Conservation (phyloP, 92 coral and sea anemone genomes). For the Montipora capitata region DNA sequence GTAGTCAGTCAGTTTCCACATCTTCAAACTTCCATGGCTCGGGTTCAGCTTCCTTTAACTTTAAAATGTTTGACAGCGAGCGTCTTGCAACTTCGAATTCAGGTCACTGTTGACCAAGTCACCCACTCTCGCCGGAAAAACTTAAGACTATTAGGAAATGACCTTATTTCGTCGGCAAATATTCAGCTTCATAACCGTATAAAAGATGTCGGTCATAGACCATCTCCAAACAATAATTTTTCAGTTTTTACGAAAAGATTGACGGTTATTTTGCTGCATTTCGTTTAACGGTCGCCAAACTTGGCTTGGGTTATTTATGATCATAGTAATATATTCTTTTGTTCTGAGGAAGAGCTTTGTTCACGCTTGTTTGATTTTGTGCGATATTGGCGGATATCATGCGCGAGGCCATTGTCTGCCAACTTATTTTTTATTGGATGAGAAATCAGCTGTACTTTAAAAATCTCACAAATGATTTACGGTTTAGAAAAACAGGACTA, state of each 20-base stretch:
- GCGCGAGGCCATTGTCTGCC: conserved; percentile 39
- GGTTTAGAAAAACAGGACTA: neutral
- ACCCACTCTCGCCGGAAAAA: conserved; percentile 55
- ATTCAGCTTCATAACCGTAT: conserved; percentile 6
- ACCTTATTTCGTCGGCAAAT: conserved; percentile 23
- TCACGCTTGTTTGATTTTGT: conserved; percentile 36
- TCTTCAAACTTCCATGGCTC: neutral
- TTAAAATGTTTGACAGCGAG: neutral
- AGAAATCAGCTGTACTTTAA: conserved; percentile 33
- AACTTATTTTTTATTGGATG: neutral
- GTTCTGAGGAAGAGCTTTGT: conserved; percentile 27
- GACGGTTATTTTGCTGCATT: conserved; percentile 15
- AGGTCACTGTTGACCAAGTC: conserved; percentile 26
- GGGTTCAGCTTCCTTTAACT: conserved; percentile 11
- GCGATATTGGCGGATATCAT: conserved; percentile 27
- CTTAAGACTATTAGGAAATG: conserved; percentile 24
- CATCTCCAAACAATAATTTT: neutral
- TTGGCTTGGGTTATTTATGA: conserved; percentile 20
- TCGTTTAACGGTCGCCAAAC: conserved; percentile 47
- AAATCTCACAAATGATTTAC: neutral
- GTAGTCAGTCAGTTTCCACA: neutral
- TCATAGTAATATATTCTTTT: conserved; percentile 69
- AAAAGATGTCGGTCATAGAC: neutral
- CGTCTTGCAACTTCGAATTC: neutral
- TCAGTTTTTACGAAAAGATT: neutral